Evolutionary conservation across 2,888 invertebrate genomes (phyloP).

Genomic region (Catocala sponsa): DNA sequence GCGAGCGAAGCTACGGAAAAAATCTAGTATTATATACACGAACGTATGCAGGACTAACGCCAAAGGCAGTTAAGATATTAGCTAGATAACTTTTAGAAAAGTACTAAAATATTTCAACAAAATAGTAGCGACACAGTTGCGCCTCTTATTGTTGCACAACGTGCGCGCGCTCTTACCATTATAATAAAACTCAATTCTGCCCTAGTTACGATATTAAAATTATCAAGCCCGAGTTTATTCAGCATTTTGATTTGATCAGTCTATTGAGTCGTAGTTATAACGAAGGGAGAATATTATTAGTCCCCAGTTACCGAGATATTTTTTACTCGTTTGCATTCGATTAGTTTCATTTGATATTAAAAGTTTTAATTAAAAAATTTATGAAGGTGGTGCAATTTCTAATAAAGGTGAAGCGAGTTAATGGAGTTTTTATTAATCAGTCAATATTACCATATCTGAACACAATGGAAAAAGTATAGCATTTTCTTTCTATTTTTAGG

Average conservation of each 20-base stretch:
- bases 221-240: conserved; percentile 8
- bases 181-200: neutral
- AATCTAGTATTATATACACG: no score
- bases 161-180: neutral
- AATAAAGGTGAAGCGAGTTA: no score
- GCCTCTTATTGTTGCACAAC: neutral
- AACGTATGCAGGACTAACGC: no score
- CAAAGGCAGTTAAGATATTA: no score
- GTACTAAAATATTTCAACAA: neutral
- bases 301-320: neutral
- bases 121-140: neutral
- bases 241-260: conserved; percentile 2
- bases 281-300: conserved; percentile 5
- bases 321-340: conserved; percentile 7
- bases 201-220: neutral
- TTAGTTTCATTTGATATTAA: conserved; percentile 7
- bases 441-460: no score
- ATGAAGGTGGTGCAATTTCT: neutral
- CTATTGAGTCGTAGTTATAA: conserved; percentile 2
- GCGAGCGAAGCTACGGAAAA: no score
- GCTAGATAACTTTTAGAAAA: no score
- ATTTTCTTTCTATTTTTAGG: no score
- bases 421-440: no score
- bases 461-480: no score
- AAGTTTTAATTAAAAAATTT: conserved; percentile 9